A percentile compares a stretch with the other conserved stretches of the same genome.
phyloP scores from a whole-genome alignment of 2,113 vertebrate species.

The Ageneiosus marmoratus region DNA sequence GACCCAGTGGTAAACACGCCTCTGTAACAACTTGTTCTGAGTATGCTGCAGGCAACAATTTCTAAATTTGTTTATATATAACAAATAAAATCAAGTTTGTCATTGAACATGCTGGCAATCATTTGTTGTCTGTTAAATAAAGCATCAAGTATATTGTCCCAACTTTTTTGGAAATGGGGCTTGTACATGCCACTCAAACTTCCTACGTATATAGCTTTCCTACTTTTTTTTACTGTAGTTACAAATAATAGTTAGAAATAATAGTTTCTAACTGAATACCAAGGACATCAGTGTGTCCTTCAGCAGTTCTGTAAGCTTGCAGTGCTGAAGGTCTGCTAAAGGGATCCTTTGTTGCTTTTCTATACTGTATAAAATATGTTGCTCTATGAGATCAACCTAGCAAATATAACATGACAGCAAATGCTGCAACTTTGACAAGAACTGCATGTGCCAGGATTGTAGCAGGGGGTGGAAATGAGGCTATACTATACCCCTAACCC shows the following conservation, averaged over 20 bases:
- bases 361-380: not conserved
- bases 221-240: no score
- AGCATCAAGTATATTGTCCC: not conserved
- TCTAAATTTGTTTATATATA: no score
- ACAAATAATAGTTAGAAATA: no score
- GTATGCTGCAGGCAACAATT: no score
- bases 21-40: no score
- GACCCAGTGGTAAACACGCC: no score
- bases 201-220: not conserved
- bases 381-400: not conserved
- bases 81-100: no score
- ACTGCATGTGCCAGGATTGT: not conserved
- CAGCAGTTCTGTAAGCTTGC: constrained; percentile 12
- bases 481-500: no score
- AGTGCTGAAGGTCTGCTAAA: not conserved
- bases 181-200: not conserved
- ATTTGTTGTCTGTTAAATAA: no score
- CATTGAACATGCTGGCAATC: no score
- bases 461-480: not conserved
- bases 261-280: not conserved
- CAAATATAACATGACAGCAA: not conserved
- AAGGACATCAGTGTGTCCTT: not conserved
- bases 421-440: not conserved
- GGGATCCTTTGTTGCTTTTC: not conserved
- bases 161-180: no score